Evolutionary conservation across 2,888 invertebrate species (phyloP).

Genomic region (Corbicula japonica): DNA sequence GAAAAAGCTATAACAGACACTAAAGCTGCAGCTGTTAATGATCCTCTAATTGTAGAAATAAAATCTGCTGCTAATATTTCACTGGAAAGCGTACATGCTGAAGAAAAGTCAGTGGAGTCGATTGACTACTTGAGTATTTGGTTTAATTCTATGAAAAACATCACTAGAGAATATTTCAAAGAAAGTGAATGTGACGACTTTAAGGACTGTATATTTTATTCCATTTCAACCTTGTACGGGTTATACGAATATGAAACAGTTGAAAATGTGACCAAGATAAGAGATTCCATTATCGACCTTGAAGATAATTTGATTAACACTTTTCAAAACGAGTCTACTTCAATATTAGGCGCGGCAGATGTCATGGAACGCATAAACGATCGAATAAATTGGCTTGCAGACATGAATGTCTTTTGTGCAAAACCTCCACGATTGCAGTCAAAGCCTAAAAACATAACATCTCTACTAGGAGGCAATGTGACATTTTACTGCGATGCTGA

Average conservation of each 20-base stretch:
- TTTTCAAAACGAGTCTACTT: conserved; percentile 19
- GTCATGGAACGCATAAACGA: conserved; percentile 5
- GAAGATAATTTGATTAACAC: conserved; percentile 33
- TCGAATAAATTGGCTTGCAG: conserved; percentile 7
- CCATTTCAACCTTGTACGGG: conserved; percentile 39
- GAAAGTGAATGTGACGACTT: conserved; percentile 42
- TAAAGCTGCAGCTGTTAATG: conserved; percentile 1
- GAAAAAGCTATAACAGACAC: conserved; percentile 10
- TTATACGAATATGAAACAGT: conserved; percentile 33
- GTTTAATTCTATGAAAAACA: conserved; percentile 37
- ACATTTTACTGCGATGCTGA: conserved; percentile 31
- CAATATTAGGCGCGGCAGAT: conserved; percentile 5
- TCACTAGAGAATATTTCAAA: conserved; percentile 18
- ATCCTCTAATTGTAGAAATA: conserved; percentile 37
- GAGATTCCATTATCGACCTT: conserved; percentile 20
- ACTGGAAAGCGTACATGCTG: conserved; percentile 34
- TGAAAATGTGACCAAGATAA: conserved; percentile 23
- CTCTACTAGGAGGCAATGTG: conserved; percentile 5
- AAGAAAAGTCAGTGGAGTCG: conserved; percentile 20
- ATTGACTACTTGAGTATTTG: conserved; percentile 35
- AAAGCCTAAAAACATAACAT: conserved; percentile 30
- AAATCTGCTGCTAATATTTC: neutral
- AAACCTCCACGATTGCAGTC: conserved; percentile 30
- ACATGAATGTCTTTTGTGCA: conserved; percentile 48
- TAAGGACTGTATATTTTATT: conserved; percentile 45